A percentile compares a stretch with the other conserved stretches of the same genome.
These are phyloP conservation scores for Cyclophora albipunctata DNA, from an alignment of 2,888 invertebrate species.

Conservation along the genomic window DNA sequence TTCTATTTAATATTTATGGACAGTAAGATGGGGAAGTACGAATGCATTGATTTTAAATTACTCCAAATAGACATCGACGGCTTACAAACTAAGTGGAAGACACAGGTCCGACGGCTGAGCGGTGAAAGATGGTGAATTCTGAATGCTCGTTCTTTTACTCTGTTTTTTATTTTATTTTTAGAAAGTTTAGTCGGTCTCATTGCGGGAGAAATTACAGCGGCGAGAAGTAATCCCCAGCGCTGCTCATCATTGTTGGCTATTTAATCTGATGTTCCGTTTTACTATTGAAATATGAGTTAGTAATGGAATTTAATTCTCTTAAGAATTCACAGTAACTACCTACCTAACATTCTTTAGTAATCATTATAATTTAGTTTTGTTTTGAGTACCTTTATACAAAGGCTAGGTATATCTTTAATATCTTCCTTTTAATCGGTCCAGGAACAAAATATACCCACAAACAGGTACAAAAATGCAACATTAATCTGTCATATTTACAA, in stretches of 20 bases:
- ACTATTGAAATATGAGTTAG: constrained; percentile 18
- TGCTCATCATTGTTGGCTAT: constrained; percentile 55
- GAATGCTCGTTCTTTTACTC: constrained; percentile 67
- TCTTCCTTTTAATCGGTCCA: too few relatives aligned
- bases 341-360: constrained; percentile 6
- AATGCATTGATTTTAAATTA: constrained; percentile 8
- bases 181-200: constrained; percentile 69
- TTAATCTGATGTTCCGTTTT: constrained; percentile 46
- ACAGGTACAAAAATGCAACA: constrained; percentile 38
- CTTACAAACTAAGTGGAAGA: constrained; percentile 32
- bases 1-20: constrained; percentile 1
- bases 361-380: too few relatives aligned
- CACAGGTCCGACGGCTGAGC: constrained; percentile 56
- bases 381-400: not conserved
- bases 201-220: constrained; percentile 66
- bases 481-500: constrained; percentile 21
- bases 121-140: constrained; percentile 69
- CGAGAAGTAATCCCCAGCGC: constrained; percentile 53
- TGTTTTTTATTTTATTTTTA: constrained; percentile 65
- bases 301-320: constrained; percentile 6
- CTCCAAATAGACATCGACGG: constrained; percentile 28
- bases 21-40: constrained; percentile 12
- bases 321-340: constrained; percentile 5
- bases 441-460: constrained; percentile 24
- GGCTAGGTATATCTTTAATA: too few relatives aligned